Evolutionary conservation across 2,888 invertebrate genomes (phyloP).

Genomic region (Galeopsomyia nigrocyanea): DNA sequence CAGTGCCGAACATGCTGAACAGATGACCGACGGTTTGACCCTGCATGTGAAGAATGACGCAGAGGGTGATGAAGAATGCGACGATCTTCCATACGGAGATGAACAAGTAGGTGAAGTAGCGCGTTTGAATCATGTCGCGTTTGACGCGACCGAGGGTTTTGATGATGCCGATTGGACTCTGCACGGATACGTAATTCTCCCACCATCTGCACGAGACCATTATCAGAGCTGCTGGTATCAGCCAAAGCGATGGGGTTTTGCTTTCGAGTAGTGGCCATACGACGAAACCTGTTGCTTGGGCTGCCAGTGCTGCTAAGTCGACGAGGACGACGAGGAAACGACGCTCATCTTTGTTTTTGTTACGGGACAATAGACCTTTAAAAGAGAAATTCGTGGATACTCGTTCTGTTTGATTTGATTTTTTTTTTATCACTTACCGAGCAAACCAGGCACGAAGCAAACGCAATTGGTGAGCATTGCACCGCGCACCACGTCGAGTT

Average conservation of each 20-base stretch:
- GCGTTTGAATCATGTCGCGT: conserved; percentile 81
- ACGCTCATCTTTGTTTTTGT: conserved; percentile 79
- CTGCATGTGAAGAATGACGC: conserved; percentile 81
- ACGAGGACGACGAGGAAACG: conserved; percentile 83
- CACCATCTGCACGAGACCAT: conserved; percentile 96
- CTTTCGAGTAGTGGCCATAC: conserved; percentile 91
- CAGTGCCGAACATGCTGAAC: conserved; percentile 80
- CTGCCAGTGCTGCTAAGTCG: conserved; percentile 87
- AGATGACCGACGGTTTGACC: conserved; percentile 84
- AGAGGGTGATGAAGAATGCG: conserved; percentile 81
- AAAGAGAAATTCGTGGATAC: conserved; percentile 15
- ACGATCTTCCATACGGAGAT: conserved; percentile 93
- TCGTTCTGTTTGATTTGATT: too few species aligned
- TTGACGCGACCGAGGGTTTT: conserved; percentile 83
- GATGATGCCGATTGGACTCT: conserved; percentile 85
- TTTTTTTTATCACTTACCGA: too few species aligned
- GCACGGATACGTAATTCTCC: conserved; percentile 95
- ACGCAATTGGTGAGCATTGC: conserved; percentile 97
- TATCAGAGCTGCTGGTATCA: conserved; percentile 87
- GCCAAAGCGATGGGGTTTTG: conserved; percentile 73
- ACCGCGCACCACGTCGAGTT: conserved; percentile 93
- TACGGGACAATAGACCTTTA: conserved; percentile 83
- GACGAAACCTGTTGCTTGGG: conserved; percentile 91
- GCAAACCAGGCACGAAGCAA: conserved; percentile 88
- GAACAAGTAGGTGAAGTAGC: conserved; percentile 92